Base-by-base conservation (phyloP, 2,888 invertebrate genomes). In the Ceraclea dissimilis region DNA sequence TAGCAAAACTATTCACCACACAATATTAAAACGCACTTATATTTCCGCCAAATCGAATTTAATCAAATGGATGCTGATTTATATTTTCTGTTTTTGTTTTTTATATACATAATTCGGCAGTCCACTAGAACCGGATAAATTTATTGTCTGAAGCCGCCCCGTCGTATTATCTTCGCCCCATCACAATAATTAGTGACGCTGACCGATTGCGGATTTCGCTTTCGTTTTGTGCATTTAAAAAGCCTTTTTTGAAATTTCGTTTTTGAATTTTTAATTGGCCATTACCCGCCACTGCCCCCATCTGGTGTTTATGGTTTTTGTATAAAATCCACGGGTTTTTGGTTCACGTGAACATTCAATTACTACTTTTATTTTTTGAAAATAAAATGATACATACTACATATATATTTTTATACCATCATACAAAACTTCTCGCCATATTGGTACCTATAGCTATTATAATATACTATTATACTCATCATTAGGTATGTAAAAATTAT, bases 221-320 rank as follows among this genome's bases (percentile, higher is more conserved):
- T 59, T 56, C 54, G 51, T 60, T 54, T 58, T 58, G 51, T 55
- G 46, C 46, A 44, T 52, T 57, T 56, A 54, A 51, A 57, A 55
- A 55, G 54, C 43, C 44, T 52, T 56, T 61, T 61, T 57, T 55
- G 54, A 13, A 39, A 61, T 56, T 57, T 59, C 52, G 60, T 59
- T 60, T 55, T 60, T 55, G 61, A 59, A 61, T 61, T 61, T 61
- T 61, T 61, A 61, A 61, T 61, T 61, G 61, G 61, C 56, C 61
- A 61, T 61, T 61, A 61, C 49, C 53, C 59, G 34, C 53, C 61
- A 18, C 61, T 49, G 51, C 43, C 46, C 39, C 39, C 39, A 39
- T 39, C 39, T 39, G 39, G 39, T 39, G 39, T 39, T 39, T 39
- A 39, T 39, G 39, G 39, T 39, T 39, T 26, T 39, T 39, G 39